phyloP scores from a whole-genome alignment of 2,797 vertebrate species.

The Labeo calbasu region DNA sequence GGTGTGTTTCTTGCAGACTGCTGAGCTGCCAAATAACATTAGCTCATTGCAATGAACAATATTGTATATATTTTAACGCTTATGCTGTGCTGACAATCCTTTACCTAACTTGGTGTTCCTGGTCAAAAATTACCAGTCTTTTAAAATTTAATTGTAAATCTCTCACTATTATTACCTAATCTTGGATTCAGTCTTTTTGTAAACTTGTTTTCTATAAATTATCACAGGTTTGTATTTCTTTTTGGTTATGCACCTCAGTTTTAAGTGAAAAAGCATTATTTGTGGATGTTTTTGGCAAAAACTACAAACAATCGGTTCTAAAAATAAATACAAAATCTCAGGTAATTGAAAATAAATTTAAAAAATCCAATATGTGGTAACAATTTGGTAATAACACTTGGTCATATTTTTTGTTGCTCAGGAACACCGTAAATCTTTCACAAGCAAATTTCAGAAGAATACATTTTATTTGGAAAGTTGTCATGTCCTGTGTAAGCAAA shows the following conservation, averaged over 20 bases:
- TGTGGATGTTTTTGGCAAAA: neutral
- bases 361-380: no score
- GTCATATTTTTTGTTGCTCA: neutral
- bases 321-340: no score
- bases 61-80: neutral
- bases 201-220: neutral
- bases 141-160: neutral
- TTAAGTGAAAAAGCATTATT: neutral
- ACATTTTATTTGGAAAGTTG: no score
- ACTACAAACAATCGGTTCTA: no score
- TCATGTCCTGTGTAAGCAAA: neutral
- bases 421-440: neutral
- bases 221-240: neutral
- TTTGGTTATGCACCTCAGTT: neutral
- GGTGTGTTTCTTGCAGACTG: conserved; percentile 48
- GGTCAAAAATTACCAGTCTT: neutral
- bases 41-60: conserved; percentile 22
- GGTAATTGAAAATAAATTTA: no score
- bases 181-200: neutral
- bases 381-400: no score
- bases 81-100: neutral
- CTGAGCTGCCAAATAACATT: conserved; percentile 54
- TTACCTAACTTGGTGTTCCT: neutral
- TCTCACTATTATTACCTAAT: neutral
- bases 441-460: neutral